A percentile compares a stretch with the other conserved stretches of the same genome.
phyloP scores from a whole-genome alignment of 2,797 vertebrate genomes.

The Malacoraja senta region DNA sequence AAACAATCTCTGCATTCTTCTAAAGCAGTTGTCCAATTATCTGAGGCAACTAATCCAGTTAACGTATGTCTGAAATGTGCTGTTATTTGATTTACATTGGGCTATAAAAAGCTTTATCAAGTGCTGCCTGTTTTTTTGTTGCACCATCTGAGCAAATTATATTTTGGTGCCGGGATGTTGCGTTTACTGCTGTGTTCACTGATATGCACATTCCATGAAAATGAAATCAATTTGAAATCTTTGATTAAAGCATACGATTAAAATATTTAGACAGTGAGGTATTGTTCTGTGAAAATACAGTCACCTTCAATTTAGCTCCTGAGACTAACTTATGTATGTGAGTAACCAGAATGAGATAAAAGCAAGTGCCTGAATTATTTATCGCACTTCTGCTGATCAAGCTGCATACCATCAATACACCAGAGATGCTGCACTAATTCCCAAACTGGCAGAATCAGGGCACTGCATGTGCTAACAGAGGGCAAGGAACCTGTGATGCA shows the following conservation, averaged over 20 bases:
- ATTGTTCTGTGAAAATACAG: not conserved
- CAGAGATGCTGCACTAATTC: constrained; percentile 20
- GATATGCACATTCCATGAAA: not conserved
- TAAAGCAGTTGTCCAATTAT: not conserved
- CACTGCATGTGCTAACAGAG: not conserved
- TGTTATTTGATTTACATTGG: not conserved
- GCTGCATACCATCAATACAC: not conserved
- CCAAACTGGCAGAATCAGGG: constrained; percentile 21
- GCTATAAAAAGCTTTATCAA: not conserved
- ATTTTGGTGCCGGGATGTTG: not conserved
- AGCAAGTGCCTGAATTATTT: constrained; percentile 32
- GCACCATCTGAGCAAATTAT: not conserved
- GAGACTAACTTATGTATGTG: not conserved
- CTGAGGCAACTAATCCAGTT: not conserved
- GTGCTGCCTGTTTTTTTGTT: not conserved
- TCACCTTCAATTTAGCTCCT: constrained; percentile 18
- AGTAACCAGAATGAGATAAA: constrained; percentile 25
- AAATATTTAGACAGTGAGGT: constrained; percentile 19
- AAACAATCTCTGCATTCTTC: not conserved
- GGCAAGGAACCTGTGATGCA: constrained; percentile 18
- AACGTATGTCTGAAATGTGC: not conserved
- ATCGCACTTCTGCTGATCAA: constrained; percentile 31
- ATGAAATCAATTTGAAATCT: not conserved
- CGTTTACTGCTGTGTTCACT: not conserved
- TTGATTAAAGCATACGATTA: not conserved